Conservation (phyloP, 2,888 invertebrate species). For the Synanthedon andrenaeformis region DNA sequence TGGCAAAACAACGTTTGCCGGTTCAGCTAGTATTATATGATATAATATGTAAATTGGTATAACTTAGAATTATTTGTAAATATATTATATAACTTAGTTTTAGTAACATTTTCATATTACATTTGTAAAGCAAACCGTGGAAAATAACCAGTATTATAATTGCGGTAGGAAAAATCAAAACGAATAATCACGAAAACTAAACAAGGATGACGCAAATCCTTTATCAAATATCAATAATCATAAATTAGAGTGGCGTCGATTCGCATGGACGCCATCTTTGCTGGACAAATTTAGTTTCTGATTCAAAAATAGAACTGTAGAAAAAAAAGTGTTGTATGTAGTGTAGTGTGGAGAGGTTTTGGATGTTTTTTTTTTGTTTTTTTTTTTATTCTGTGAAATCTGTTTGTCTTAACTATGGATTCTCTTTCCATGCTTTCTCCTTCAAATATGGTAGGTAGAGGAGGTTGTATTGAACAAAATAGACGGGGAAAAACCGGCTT, state of each 20-base stretch:
- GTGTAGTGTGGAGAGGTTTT: conserved; percentile 10
- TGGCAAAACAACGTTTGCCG: too few species aligned
- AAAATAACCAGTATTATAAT: background rate
- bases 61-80: too few species aligned
- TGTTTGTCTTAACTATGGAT: conserved; percentile 52
- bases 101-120: too few species aligned
- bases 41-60: too few species aligned
- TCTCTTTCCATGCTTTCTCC: conserved; percentile 69
- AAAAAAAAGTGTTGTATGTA: background rate
- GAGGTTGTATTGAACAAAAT: conserved; percentile 65
- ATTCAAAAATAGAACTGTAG: background rate
- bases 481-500: conserved; percentile 16
- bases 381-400: conserved; percentile 21
- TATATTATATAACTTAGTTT: too few species aligned
- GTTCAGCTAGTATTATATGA: too few species aligned
- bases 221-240: conserved; percentile 12
- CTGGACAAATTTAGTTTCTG: background rate
- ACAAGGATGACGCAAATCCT: conserved; percentile 10
- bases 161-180: background rate
- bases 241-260: background rate
- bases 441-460: conserved; percentile 69
- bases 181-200: conserved; percentile 1
- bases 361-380: conserved; percentile 10
- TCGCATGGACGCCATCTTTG: background rate
- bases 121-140: background rate